Evolutionary conservation across 2,113 vertebrate species (phyloP).

Genomic region (Chlamydotis undulata): DNA sequence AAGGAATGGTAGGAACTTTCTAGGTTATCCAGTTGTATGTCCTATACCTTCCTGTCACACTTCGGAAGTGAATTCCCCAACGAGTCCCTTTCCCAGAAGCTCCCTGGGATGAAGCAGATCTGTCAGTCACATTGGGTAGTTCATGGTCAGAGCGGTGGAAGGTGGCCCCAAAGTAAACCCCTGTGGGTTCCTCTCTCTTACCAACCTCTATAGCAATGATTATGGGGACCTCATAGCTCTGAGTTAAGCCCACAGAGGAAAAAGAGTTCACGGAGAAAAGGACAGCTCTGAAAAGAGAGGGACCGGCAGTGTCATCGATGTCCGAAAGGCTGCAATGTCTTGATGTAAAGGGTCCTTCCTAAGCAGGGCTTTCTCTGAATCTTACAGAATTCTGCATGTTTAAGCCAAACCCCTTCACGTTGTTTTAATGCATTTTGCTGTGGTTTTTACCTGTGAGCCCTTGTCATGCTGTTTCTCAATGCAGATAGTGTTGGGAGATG

Average conservation of each 20-base stretch:
- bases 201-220: background rate
- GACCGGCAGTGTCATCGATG: background rate
- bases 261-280: background rate
- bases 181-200: background rate
- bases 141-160: background rate
- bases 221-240: background rate
- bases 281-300: background rate
- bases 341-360: background rate
- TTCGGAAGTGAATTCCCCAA: background rate
- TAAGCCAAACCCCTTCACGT: background rate
- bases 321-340: background rate
- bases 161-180: background rate
- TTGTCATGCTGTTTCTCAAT: background rate
- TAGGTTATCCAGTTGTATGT: background rate
- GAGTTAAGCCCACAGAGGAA: background rate
- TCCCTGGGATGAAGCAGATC: background rate
- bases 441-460: background rate
- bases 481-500: slow-evolving; percentile 12
- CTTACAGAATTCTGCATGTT: background rate
- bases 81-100: background rate
- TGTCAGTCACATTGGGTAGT: background rate
- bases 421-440: background rate
- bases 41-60: background rate
- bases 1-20: background rate
- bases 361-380: background rate